Evolutionary conservation across 1,140 invertebrate genomes (phyloP).

Genomic region (Sinonovacula constricta): DNA sequence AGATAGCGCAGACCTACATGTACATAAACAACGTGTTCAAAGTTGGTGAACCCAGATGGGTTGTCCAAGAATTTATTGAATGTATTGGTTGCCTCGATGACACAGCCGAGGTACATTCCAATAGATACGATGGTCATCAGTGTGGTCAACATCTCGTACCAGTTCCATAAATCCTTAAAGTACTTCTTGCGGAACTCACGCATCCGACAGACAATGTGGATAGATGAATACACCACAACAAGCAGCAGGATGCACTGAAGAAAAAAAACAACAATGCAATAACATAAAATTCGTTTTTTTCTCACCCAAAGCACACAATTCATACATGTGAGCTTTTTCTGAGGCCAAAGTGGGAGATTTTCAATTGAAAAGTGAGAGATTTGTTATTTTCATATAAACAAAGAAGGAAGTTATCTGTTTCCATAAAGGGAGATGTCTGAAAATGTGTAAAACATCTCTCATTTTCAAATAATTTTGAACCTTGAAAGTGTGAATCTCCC

Average conservation of each 20-base stretch:
- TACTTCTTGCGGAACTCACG: conserved; percentile 50
- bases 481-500: no score
- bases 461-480: no score
- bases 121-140: conserved; percentile 56
- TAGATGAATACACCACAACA: conserved; percentile 63
- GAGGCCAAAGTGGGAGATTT: no score
- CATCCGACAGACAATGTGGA: conserved; percentile 57
- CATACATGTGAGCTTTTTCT: no score
- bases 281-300: no score
- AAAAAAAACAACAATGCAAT: no score
- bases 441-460: no score
- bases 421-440: no score
- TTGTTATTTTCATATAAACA: no score
- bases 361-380: no score
- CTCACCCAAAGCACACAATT: no score
- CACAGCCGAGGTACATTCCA: conserved; percentile 70
- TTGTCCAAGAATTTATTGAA: conserved; percentile 58
- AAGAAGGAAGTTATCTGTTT: no score
- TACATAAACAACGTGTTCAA: conserved; percentile 60
- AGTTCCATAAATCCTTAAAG: conserved; percentile 65
- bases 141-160: conserved; percentile 63
- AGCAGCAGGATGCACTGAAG: conserved; percentile 62
- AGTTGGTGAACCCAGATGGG: conserved; percentile 62
- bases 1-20: conserved; percentile 64
- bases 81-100: conserved; percentile 62